phyloP scores from a whole-genome alignment of 2,888 invertebrate species.

The Schizaphis graminum region DNA sequence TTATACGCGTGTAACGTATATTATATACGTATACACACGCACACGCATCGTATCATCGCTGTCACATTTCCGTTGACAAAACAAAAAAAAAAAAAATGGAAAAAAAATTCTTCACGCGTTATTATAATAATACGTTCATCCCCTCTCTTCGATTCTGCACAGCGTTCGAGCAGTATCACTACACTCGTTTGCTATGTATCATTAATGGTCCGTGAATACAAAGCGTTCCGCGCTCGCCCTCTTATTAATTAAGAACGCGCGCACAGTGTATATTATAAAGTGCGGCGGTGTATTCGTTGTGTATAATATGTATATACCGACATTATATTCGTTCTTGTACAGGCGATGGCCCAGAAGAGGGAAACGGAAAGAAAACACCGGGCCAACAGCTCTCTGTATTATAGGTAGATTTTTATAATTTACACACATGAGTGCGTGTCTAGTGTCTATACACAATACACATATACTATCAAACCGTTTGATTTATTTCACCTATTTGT shows the following conservation, averaged over 20 bases:
- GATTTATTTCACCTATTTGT: conserved; percentile 46
- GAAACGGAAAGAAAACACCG: not conserved
- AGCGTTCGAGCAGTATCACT: not conserved
- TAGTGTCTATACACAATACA: too few species aligned
- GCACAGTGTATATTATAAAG: not conserved
- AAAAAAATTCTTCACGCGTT: conserved; percentile 54
- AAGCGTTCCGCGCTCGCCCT: conserved; percentile 59
- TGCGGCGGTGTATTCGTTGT: not conserved
- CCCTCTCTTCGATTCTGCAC: not conserved
- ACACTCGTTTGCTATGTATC: conserved; percentile 34
- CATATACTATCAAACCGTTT: not conserved
- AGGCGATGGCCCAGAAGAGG: not conserved
- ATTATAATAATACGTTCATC: conserved; percentile 48
- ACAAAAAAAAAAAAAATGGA: not conserved
- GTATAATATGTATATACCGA: not conserved
- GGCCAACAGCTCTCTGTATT: not conserved
- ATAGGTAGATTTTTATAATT: conserved; percentile 18
- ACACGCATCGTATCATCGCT: conserved; percentile 26
- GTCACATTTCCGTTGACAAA: conserved; percentile 58
- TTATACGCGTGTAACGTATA: not conserved
- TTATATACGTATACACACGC: not conserved
- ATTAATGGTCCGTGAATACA: conserved; percentile 62
- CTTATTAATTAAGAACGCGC: conserved; percentile 56
- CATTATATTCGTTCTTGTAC: not conserved
- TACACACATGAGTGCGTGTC: not conserved